phyloP scores from a whole-genome alignment of 2,888 invertebrate species.

The Phyllotreta cruciferae region DNA sequence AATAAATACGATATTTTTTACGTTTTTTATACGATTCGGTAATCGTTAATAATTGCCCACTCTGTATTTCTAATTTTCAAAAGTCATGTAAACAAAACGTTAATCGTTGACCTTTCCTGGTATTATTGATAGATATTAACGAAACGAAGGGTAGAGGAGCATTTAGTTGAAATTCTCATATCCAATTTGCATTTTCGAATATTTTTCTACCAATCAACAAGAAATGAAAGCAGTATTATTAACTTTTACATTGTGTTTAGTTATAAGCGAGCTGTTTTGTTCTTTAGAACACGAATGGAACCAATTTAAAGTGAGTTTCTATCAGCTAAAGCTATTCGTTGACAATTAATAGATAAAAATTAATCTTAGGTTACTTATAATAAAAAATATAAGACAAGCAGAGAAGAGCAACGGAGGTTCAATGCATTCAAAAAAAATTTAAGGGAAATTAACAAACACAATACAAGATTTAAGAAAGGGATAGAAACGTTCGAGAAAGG shows the following conservation, averaged over 20 bases:
- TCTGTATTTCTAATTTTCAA: not conserved
- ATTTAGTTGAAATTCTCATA: conserved; percentile 16
- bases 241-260: not conserved
- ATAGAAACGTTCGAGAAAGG: conserved; percentile 28
- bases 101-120: conserved; percentile 19
- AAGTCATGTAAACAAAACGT: conserved; percentile 17
- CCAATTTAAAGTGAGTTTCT: conserved; percentile 19
- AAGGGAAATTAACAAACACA: conserved; percentile 32
- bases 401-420: conserved; percentile 24
- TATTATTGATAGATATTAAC: conserved; percentile 5
- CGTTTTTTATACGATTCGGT: too few relatives aligned
- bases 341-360: not conserved
- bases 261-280: conserved; percentile 2
- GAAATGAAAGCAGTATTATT: conserved; percentile 25
- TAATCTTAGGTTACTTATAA: conserved; percentile 23
- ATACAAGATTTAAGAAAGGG: conserved; percentile 21
- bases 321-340: not conserved
- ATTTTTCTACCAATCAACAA: conserved; percentile 1
- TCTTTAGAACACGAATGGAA: conserved; percentile 14
- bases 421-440: conserved; percentile 29
- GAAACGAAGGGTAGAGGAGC: conserved; percentile 10
- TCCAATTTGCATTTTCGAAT: too few relatives aligned
- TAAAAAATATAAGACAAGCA: conserved; percentile 24
- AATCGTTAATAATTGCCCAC: not conserved
- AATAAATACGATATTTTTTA: not conserved